Evolutionary conservation across 1,140 invertebrate species (phyloP), one percentile per base, ranked within the genome.

Genomic region (Macrostomum lignano): DNA sequence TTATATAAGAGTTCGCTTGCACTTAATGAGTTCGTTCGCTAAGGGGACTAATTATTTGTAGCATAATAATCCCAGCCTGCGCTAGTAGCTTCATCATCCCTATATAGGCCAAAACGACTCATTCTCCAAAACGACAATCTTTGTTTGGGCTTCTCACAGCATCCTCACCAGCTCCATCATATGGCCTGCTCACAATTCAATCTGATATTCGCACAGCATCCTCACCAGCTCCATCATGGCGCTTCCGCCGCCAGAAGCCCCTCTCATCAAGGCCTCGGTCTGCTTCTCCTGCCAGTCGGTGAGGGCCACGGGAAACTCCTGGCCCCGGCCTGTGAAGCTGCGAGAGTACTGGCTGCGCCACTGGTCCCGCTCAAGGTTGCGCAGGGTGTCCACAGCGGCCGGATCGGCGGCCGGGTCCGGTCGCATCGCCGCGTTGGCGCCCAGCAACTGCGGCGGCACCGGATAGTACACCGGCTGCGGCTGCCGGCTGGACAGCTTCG

Each of bases 281-380:
- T 23, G 33, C 34, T 54, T 54, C 11, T 50, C 47, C 3, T 46
- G 43, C 6, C 44, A 31, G 31, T 55, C 53, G 35, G 53, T 48
- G 13, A 55, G 41, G 10, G 42, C 38, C 37, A 44, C 38, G 5
- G 50, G 44, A 37, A 10, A 24, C 23, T n/a, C 23, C 10, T 24
- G 10, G 23, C n/a, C 10, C n/a, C n/a, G 23, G 23, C 7, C 7
- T 0, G 49, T 51, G 38, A 48, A 45, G 17, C 46, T 40, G 17
- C 45, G 26, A 29, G 51, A 35, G 17, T 55, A 46, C 1, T 40
- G 45, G 14, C 49, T 49, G 19, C 42, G 38, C 50, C 49, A 52
- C 17, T 55, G 52, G 26, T 45, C 36, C 2, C 50, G 38, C 37
- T 55, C 50, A 4, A 55, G 28, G 37, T 55, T 55, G n/a, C 47